Base-by-base conservation (phyloP, 2,113 vertebrate genomes). In the Oostethus manadensis region DNA sequence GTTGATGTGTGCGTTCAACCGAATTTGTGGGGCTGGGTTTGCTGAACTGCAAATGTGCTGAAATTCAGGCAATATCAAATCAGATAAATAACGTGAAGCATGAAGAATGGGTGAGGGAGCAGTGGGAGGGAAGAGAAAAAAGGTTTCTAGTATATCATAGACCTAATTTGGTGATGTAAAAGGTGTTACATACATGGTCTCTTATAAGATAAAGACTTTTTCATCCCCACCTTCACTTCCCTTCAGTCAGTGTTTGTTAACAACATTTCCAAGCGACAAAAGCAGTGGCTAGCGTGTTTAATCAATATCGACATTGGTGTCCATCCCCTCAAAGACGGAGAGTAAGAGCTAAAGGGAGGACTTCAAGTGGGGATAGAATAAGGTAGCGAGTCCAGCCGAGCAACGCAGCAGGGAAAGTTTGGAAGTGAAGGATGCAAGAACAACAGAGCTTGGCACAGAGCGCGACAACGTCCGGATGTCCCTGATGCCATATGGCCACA, bases 401-500 rank as follows among this genome's bases (percentile, higher is more conserved):
- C 67, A 33, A 65, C 76, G 69, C 74, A 78, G 79, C 80, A 58
- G 72, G 80, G 65, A 1, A 62, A 76, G 38, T 35, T 57, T 76
- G 76, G 83, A 84, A 79, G 68, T 61, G 46, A 69, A 51, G 63
- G 58, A 72, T 64, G 70, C 73, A 76, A 67, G 71, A 78, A 72
- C 71, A 68, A 66, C 76, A 62, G 79, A 63, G 67, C 63, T 64
- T 83, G 81, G 81, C 83, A 81, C 61, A 26, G 57, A 63, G 0
- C 53, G 61, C 70, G 62, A 58, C 53, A 72, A 60, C 68, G 63
- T 66, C 70, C 75, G 38, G 53, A 10, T 78, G 80, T 77, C 60
- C 62, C 70, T 56, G 60, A 57, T 66, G 72, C 81, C 83, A 83
- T 84, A 83, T 85, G 85, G 58, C 65, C 62, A 50, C 68, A 60